Base-by-base conservation (phyloP, 53 echinoderm and acorn worm genomes). In the Luidia sarsii region DNA sequence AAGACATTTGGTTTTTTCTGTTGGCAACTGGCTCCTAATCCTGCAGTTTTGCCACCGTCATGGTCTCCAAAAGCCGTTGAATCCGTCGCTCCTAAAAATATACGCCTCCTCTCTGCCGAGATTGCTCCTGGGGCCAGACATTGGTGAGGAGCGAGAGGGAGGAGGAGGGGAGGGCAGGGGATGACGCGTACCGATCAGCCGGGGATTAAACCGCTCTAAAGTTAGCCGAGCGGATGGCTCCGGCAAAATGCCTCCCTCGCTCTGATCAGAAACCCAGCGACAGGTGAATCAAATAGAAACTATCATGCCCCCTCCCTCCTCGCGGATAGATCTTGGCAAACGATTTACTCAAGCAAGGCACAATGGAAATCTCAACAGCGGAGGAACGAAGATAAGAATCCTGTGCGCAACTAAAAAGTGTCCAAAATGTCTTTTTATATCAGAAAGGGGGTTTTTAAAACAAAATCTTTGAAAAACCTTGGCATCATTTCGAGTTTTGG, bases 251-350 rank as follows among this genome's bases (percentile, higher is more conserved):
- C 27, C 67, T 45, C 3, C 34, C 7, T 16, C 39, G 35, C 45
- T 43, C 67, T 67, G 67, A 67, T 67, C 39, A 67, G 41, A 67
- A 19, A 39, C 2, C 11, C 3, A n/a, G 0, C 1, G 43, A 67
- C 67, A 67, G 67, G 41, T 67, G 67, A 41, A 43, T 27, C 67
- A 45, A 67, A 67, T 67, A 24, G 23, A n/a, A n/a, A n/a, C n/a
- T n/a, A n/a, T n/a, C n/a, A n/a, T n/a, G n/a, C n/a, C 5, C 2
- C 3, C 1, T 11, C 3, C 19, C 9, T 27, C 45, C 67, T 9
- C 67, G 7, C 15, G 2, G 45, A 37, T 14, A 1, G 22, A 28
- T 27, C 27, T 21, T 25, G 45, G 43, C 67, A 67, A 67, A 23
- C 45, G 41, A 45, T 67, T 67, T 67, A 67, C 43, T 45, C 45